These are phyloP conservation scores for Suncus etruscus DNA, from an alignment of 2,113 vertebrate species.

Conservation along the genomic window DNA sequence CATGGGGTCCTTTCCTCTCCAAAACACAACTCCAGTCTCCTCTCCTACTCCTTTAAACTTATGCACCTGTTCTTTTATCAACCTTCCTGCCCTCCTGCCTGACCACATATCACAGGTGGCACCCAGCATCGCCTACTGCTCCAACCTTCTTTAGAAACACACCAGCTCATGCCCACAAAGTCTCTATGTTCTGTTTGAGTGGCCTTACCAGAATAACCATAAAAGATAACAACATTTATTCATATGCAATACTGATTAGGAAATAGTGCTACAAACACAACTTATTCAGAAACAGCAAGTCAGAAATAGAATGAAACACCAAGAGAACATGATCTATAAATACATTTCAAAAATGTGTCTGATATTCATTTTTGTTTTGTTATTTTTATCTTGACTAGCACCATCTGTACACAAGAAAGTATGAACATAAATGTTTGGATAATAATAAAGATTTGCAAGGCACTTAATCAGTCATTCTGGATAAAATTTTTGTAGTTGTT, in stretches of 20 bases:
- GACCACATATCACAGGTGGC: background rate
- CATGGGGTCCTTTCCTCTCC: background rate
- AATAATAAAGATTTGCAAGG: conserved; percentile 95
- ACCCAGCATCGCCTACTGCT: rapidly evolving
- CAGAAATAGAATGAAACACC: conserved; percentile 90
- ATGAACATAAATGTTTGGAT: conserved; percentile 91
- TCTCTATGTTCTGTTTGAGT: conserved; percentile 83
- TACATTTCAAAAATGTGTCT: conserved; percentile 86
- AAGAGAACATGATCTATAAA: conserved; percentile 89
- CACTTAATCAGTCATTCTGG: conserved; percentile 93
- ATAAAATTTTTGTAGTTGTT: conserved; percentile 80
- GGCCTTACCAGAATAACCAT: conserved; percentile 89
- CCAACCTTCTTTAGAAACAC: conserved; percentile 4
- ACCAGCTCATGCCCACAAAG: background rate
- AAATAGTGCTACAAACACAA: conserved; percentile 94
- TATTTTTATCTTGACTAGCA: conserved; percentile 90
- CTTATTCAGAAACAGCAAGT: conserved; percentile 91
- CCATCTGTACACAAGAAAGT: conserved; percentile 94
- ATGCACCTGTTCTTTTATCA: rapidly evolving
- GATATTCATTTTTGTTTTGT: conserved; percentile 81
- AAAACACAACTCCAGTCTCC: background rate
- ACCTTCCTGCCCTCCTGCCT: background rate
- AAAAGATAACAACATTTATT: conserved; percentile 92
- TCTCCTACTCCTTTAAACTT: rapidly evolving
- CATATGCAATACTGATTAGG: conserved; percentile 90